Evolutionary conservation across 92 coral and sea anemone species (phyloP).

Genomic region (Muricea muricata): DNA sequence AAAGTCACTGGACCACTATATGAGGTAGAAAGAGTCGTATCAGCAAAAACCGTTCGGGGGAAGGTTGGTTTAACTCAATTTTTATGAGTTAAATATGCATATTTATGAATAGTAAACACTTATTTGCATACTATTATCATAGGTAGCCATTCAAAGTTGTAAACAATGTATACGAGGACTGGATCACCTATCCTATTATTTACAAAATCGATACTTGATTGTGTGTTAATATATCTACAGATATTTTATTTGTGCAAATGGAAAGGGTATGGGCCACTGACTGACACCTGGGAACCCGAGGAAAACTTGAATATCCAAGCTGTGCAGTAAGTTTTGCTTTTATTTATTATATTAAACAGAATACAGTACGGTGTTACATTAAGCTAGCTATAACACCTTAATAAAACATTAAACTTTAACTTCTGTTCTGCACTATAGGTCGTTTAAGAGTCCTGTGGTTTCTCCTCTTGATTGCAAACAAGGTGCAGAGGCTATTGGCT

Average conservation of each 20-base stretch:
- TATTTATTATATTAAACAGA: too few relatives aligned
- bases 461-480: neutral
- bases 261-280: neutral
- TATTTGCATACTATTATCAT: too few relatives aligned
- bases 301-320: neutral
- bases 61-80: too few relatives aligned
- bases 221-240: too few relatives aligned
- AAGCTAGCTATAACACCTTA: neutral
- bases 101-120: too few relatives aligned
- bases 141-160: too few relatives aligned
- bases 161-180: too few relatives aligned
- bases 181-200: too few relatives aligned
- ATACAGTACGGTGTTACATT: neutral
- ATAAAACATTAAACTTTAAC: too few relatives aligned
- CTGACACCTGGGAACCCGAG: neutral
- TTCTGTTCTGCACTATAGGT: too few relatives aligned
- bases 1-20: neutral
- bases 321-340: neutral
- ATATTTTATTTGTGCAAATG: neutral
- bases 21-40: constrained; percentile 3
- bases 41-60: neutral
- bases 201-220: neutral
- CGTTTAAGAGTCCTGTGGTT: neutral
- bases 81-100: too few relatives aligned
- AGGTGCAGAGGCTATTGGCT: neutral